Base-by-base conservation (phyloP, 1,140 invertebrate species). In the Cotesia typhae region DNA sequence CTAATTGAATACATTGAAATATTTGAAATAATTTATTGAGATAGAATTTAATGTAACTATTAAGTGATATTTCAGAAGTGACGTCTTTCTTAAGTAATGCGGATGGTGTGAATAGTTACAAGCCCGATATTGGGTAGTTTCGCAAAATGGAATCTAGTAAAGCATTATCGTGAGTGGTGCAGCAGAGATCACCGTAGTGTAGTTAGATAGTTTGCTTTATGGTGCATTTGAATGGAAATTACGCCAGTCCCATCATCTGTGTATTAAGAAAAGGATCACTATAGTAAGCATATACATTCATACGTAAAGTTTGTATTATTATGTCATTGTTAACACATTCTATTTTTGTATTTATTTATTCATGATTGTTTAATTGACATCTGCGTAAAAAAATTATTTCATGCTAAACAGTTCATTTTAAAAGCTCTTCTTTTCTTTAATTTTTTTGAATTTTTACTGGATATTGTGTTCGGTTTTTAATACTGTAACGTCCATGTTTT, bases 81-180 rank as follows among this genome's bases (percentile, higher is more conserved):
- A 10, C 41, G 41, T 47, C 41, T 47, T 47, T 77, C 73, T 70
- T 69, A 76, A 78, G 75, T 71, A 64, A 67, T 65, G 68, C 70
- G 74, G 77, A 78, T 72, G 71, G 72, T 67, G 20, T 68, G 64
- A 41, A 68, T 63, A 14, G 28, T n/a, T 55, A 51, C 41, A 52
- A 47, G 66, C 63, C 17, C 28, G 55, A 70, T 55, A 55, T 47
- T 53, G 52, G 57, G 4, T 65, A 37, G 36, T 70, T 59, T 28
- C 68, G 35, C 59, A 61, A 63, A 59, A 70, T 69, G 70, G 52
- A 67, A 51, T 37, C 59, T 47, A 57, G 59, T 38, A 63, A 53
- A 72, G 67, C 74, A 75, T 75, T 75, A 75, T 75, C 57, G 61
- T 75, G 69, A 72, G 74, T 75, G 73, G 70, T 71, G 70, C 41